Evolutionary conservation across 2,113 vertebrate genomes (phyloP).

Genomic region (Erythrolamprus reginae): DNA sequence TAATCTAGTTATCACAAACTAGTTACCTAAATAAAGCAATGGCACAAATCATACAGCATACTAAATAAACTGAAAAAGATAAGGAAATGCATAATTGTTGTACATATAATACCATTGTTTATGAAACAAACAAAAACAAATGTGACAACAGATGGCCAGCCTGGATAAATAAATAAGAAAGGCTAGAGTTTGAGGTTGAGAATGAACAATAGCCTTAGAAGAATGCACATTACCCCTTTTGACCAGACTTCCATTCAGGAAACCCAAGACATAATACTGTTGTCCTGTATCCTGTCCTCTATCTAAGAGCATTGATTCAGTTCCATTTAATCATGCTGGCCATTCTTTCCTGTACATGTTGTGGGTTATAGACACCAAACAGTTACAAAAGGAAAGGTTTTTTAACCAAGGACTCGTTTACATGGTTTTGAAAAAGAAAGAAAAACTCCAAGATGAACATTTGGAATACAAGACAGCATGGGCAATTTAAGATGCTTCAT

Average conservation of each 20-base stretch:
- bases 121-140: conserved; percentile 33
- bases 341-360: conserved; percentile 28
- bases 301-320: conserved; percentile 24
- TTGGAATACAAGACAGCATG: background rate
- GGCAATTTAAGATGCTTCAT: background rate
- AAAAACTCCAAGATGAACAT: background rate
- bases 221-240: conserved; percentile 40
- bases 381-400: conserved; percentile 7
- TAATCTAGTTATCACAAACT: background rate
- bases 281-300: conserved; percentile 60
- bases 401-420: background rate
- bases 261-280: conserved; percentile 45
- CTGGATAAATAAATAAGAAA: conserved; percentile 50
- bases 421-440: background rate
- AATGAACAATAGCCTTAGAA: conserved; percentile 53
- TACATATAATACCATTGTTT: conserved; percentile 18
- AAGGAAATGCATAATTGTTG: background rate
- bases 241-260: conserved; percentile 64
- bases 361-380: conserved; percentile 22
- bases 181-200: conserved; percentile 35
- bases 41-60: background rate
- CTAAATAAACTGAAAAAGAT: conserved; percentile 16
- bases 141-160: conserved; percentile 44
- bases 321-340: conserved; percentile 52
- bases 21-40: conserved; percentile 15